Percentiles rank a stretch among this genome's conserved stretches.
Evolutionary conservation across 2,888 invertebrate species (phyloP).

Genomic region (Cataglyphis altisquamis): DNA sequence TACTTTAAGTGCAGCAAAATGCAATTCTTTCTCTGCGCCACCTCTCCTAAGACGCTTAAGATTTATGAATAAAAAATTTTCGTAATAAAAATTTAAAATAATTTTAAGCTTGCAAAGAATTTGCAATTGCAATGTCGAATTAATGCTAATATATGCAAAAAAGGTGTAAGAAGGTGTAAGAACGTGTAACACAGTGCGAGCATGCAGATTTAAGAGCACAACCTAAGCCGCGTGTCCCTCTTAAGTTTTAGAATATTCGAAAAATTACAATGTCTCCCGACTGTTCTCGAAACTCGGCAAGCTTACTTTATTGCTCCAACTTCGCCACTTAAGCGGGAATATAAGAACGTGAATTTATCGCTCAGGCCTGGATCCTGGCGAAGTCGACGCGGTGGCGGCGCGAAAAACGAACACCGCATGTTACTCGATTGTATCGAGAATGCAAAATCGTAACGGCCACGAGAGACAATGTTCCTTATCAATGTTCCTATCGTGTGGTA

Average conservation of each 20-base stretch:
- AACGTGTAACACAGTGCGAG: not conserved
- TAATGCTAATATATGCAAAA: conserved; percentile 21
- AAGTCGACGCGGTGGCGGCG: not conserved
- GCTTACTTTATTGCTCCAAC: conserved; percentile 40
- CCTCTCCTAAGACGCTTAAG: not conserved
- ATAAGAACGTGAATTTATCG: conserved; percentile 46
- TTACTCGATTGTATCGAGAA: conserved; percentile 47
- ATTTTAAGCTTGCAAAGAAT: conserved; percentile 9
- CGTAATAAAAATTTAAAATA: not conserved
- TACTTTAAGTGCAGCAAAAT: not conserved
- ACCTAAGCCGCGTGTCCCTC: not conserved
- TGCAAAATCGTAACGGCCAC: conserved; percentile 22
- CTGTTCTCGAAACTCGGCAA: conserved; percentile 14
- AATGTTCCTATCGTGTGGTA: conserved; percentile 58
- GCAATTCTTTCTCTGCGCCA: not conserved
- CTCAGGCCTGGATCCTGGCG: not conserved
- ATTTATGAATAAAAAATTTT: conserved; percentile 18
- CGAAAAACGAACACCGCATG: conserved; percentile 41
- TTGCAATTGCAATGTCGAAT: conserved; percentile 5
- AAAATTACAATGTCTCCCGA: conserved; percentile 43
- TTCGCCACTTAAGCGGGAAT: conserved; percentile 37
- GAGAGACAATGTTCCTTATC: conserved; percentile 63
- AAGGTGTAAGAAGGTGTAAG: not conserved
- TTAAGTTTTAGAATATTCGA: conserved; percentile 43
- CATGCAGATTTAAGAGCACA: conserved; percentile 1